These are phyloP conservation scores for Pan paniscus DNA, from an alignment of 2,113 vertebrate species.

Conservation along the genomic window DNA sequence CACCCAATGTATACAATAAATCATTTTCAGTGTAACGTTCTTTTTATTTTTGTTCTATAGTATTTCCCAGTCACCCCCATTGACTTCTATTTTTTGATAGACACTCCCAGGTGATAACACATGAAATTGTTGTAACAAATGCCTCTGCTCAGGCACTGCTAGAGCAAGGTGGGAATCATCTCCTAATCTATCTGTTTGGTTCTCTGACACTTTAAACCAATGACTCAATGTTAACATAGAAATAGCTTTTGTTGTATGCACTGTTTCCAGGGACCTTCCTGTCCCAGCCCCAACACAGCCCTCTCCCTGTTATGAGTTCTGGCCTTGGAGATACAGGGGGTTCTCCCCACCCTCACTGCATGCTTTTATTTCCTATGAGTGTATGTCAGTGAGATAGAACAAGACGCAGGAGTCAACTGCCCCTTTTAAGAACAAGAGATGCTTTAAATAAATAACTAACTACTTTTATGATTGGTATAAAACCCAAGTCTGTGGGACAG, in stretches of 20 bases:
- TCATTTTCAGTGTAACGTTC: neutral
- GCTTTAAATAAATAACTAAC: neutral
- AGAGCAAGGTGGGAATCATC: neutral
- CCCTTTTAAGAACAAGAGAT: neutral
- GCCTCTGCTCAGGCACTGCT: neutral
- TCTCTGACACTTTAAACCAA: neutral
- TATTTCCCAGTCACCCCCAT: neutral
- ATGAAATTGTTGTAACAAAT: neutral
- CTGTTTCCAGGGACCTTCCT: neutral
- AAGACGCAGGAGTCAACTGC: neutral
- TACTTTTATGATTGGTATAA: neutral
- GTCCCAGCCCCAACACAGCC: neutral
- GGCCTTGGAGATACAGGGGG: neutral
- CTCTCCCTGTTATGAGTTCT: neutral
- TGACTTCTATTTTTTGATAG: neutral
- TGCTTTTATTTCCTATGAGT: neutral
- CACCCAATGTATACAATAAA: neutral
- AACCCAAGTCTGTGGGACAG: neutral
- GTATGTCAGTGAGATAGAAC: neutral
- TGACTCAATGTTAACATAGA: neutral
- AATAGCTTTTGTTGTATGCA: neutral
- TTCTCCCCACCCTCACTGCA: neutral
- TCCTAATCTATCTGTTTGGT: neutral
- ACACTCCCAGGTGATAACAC: neutral
- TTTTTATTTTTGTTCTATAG: neutral